Conservation (phyloP, 2,113 vertebrate species). For the Oreotrochilus melanogaster region DNA sequence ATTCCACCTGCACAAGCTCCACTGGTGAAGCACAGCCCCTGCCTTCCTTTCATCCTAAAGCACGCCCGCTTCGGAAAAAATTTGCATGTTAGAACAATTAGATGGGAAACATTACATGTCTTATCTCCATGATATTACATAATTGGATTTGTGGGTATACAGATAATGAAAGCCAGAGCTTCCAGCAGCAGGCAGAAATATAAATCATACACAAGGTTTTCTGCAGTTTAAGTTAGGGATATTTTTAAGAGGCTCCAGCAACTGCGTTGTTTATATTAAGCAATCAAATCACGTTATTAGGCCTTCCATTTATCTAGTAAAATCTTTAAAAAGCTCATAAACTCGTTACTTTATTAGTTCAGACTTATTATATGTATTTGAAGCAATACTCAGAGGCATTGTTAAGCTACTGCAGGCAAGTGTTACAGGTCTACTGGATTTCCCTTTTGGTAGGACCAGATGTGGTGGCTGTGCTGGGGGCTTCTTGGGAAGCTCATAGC, state of each 20-base stretch:
- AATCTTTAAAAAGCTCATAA: slow-evolving; percentile 83
- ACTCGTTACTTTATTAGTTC: slow-evolving; percentile 79
- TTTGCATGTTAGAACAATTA: slow-evolving; percentile 65
- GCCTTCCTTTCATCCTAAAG: not conserved
- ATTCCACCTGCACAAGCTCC: no score
- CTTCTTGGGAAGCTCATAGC: not conserved
- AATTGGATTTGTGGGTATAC: not conserved
- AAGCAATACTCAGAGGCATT: slow-evolving; percentile 77
- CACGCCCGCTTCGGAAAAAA: not conserved
- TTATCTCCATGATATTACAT: slow-evolving; percentile 43
- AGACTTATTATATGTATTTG: slow-evolving; percentile 76
- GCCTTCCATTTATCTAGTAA: slow-evolving; percentile 79
- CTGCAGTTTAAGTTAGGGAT: slow-evolving; percentile 18
- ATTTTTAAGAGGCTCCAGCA: slow-evolving; percentile 52
- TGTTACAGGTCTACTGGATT: slow-evolving; percentile 51
- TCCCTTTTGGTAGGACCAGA: slow-evolving; percentile 35
- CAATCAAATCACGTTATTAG: slow-evolving; percentile 66
- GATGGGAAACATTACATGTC: slow-evolving; percentile 39
- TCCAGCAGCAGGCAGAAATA: slow-evolving; percentile 14
- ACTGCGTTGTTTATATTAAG: slow-evolving; percentile 67
- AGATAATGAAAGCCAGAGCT: slow-evolving; percentile 56
- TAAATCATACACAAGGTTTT: slow-evolving; percentile 13
- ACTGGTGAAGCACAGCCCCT: not conserved
- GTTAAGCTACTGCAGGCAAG: slow-evolving; percentile 78
- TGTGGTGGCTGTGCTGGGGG: not conserved